Evolutionary conservation across 2,797 vertebrate species (phyloP).

Genomic region (Erethizon dorsatum): DNA sequence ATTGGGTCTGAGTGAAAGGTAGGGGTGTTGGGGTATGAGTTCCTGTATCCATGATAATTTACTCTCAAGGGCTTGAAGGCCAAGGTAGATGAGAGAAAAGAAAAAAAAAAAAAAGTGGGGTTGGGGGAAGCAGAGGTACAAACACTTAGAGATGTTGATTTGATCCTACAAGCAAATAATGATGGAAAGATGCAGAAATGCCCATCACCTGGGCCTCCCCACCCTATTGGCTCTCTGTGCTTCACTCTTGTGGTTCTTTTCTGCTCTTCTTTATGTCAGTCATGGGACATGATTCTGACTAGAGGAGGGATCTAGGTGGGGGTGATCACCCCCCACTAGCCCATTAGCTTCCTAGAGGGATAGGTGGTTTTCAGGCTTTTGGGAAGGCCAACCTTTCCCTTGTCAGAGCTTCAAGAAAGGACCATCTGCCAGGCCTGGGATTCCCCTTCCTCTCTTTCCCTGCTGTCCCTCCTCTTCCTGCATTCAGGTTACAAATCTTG

Average conservation of each 20-base stretch:
- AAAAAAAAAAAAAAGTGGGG: not conserved
- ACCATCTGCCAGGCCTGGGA: not conserved
- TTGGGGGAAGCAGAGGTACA: not conserved
- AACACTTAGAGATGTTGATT: not conserved
- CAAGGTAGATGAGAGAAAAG: slow-evolving; percentile 79
- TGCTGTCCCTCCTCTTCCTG: not conserved
- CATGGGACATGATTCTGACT: slow-evolving; percentile 9
- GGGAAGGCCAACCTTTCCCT: not conserved
- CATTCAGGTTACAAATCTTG: slow-evolving; percentile 15
- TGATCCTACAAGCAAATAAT: slow-evolving; percentile 24
- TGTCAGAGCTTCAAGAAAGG: slow-evolving; percentile 3
- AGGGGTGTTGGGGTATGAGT: slow-evolving; percentile 19
- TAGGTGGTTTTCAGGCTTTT: not conserved
- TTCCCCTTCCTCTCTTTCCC: not conserved
- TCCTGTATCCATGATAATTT: slow-evolving; percentile 34
- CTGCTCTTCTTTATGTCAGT: not conserved
- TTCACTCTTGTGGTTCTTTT: slow-evolving; percentile 15
- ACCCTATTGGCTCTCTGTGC: not conserved
- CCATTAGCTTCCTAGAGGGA: not conserved
- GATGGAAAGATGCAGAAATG: slow-evolving; percentile 32
- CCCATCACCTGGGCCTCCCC: not conserved
- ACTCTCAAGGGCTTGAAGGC: slow-evolving; percentile 66
- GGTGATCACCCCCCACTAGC: not conserved
- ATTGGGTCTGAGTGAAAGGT: not conserved
- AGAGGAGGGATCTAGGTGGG: not conserved